Evolutionary conservation across 2,797 vertebrate genomes (phyloP).

Genomic region (Enteromius radiatus): DNA sequence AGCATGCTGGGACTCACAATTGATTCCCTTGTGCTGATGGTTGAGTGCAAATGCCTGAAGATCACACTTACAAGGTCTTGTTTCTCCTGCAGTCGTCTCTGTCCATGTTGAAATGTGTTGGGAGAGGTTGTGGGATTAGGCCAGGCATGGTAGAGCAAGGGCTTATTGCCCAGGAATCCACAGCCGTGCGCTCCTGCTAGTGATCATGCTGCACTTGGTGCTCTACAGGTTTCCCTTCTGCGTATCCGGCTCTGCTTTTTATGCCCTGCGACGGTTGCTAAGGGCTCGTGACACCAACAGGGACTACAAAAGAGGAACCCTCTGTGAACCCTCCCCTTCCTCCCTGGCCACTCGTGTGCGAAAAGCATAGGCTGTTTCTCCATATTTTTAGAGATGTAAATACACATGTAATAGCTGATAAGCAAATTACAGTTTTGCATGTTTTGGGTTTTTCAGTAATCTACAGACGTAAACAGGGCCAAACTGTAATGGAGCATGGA

Average conservation of each 20-base stretch:
- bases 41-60: constrained; percentile 24
- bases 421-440: constrained; percentile 74
- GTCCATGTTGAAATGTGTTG: constrained; percentile 75
- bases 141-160: constrained; percentile 59
- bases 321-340: constrained; percentile 58
- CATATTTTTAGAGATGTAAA: constrained; percentile 66
- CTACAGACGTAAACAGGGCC: not conserved
- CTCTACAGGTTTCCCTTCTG: constrained; percentile 69
- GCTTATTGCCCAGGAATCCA: constrained; percentile 71
- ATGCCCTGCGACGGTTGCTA: constrained; percentile 68
- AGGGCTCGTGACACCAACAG: constrained; percentile 70
- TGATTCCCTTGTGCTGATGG: constrained; percentile 2
- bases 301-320: constrained; percentile 70
- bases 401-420: constrained; percentile 55
- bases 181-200: constrained; percentile 63
- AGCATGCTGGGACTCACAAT: constrained; percentile 31
- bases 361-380: constrained; percentile 61
- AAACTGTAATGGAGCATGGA: not conserved
- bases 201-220: constrained; percentile 73
- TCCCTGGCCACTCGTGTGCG: not conserved
- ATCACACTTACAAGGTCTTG: constrained; percentile 77
- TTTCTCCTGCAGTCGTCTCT: constrained; percentile 75
- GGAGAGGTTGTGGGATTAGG: constrained; percentile 64
- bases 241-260: constrained; percentile 64
- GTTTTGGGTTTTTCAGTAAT: constrained; percentile 36